Conservation (phyloP, 2,797 vertebrate species). For the Takifugu ocellatus region DNA sequence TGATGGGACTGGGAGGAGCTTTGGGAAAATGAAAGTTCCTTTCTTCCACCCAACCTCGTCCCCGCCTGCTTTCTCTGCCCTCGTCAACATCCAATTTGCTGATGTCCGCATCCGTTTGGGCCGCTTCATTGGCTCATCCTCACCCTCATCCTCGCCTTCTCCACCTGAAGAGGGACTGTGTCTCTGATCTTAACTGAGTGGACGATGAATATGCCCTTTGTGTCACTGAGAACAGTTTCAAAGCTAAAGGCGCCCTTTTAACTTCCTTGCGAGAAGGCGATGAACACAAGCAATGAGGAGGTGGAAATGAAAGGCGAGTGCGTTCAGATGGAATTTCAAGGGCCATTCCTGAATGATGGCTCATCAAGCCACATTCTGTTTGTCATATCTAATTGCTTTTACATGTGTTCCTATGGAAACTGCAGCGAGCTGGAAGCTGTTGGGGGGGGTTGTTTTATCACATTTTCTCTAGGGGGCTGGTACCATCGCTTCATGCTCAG, state of each 20-base stretch:
- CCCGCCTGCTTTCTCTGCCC: constrained; percentile 8
- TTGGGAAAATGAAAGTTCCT: constrained; percentile 63
- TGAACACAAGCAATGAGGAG: constrained; percentile 25
- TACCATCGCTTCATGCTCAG: constrained; percentile 39
- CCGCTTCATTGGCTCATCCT: constrained; percentile 8
- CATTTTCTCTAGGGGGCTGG: constrained; percentile 54
- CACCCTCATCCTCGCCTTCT: constrained; percentile 16
- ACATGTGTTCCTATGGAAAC: constrained; percentile 80
- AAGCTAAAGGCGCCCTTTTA: constrained; percentile 31
- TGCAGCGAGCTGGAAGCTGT: constrained; percentile 63
- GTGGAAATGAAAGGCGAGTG: constrained; percentile 29
- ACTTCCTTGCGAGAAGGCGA: constrained; percentile 26
- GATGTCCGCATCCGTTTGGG: constrained; percentile 20
- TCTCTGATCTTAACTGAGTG: constrained; percentile 52
- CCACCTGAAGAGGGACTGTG: constrained; percentile 22
- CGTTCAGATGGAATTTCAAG: constrained; percentile 63
- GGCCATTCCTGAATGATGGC: constrained; percentile 60
- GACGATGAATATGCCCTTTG: constrained; percentile 42
- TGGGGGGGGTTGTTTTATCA: constrained; percentile 50
- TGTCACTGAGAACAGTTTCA: constrained; percentile 48
- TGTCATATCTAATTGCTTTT: constrained; percentile 70
- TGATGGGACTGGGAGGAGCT: constrained; percentile 65
- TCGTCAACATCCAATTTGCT: constrained; percentile 15
- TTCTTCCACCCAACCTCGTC: constrained; percentile 9
- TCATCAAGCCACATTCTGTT: constrained; percentile 59